Base-by-base conservation (phyloP, 2,888 invertebrate species). In the Galeopsomyia nigrocyanea region DNA sequence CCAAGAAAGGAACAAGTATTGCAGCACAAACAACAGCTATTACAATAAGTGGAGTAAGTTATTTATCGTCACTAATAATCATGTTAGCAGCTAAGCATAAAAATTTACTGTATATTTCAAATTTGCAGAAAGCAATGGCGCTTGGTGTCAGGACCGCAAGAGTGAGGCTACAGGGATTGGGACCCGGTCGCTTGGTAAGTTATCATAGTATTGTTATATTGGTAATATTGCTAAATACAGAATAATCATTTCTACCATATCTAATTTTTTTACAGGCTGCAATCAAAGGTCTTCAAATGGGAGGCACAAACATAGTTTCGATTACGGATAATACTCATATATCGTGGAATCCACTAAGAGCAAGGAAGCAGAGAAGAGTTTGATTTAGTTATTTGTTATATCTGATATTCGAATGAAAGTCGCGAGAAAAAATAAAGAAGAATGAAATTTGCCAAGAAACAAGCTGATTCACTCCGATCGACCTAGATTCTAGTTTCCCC, bases 11-110 rank as follows among this genome's bases (percentile, higher is more conserved):
- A 75, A 98, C 98, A 5, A 98, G 97, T 84, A 94, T 98, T 81
- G 98, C 98, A 51, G 98, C 97, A 1, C 98, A 99, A 87, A 95
- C 97, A 14, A 95, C 97, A 26, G 98, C 95, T 26, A 91, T 97
- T 68, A 91, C 89, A 71, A 87, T 97, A 79, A 93, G 94, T 77
- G 88, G 88, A 72, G 95, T 95, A 88, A 89, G 90, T 87, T 49
- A 66, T 74, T 53, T 50, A 21, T 56, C 13, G 31, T 1, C n/a
- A 10, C 1, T 39, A 39, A 39, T 39, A 39, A 39, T 39, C 1
- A 39, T 5, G 39, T 10, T 51, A 9, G 21, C 56, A 63, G 46
- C 55, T 66, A 47, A 58, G 13, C 17, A 62, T 62, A 49, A 14
- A 60, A 17, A 22, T 49, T 22, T 63, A 57, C 31, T 66, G 74